A percentile compares a stretch with the other conserved stretches of the same genome.
Conservation (phyloP, 2,113 vertebrate species). For the Melanostigma gelatinosum region DNA sequence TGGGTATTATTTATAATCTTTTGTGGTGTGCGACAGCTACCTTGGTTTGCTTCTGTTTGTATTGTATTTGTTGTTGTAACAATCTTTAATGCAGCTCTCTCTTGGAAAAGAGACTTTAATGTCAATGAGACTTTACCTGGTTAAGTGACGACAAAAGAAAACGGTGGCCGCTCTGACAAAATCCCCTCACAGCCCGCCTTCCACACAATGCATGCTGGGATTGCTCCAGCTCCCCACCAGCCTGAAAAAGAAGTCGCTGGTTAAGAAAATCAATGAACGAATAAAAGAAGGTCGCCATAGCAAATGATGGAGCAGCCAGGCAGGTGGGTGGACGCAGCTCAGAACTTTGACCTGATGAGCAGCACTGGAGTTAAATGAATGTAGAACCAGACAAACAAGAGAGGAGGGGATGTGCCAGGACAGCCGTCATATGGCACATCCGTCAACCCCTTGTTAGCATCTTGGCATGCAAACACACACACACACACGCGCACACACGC, state of each 20-base stretch:
- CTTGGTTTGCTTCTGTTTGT: background rate
- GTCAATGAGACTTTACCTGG: background rate
- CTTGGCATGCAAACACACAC: conserved; percentile 46
- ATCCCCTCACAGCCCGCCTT: background rate
- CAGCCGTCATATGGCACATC: conserved; percentile 52
- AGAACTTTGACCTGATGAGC: conserved; percentile 48
- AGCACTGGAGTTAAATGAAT: conserved; percentile 24
- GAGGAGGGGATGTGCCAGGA: conserved; percentile 45
- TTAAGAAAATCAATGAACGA: conserved; percentile 48
- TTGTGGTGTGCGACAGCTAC: background rate
- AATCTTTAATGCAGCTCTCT: background rate
- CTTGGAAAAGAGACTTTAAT: background rate
- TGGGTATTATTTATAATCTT: background rate
- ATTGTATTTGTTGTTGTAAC: background rate
- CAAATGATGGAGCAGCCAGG: conserved; percentile 5
- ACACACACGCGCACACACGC: conserved; percentile 25
- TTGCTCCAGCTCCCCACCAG: background rate
- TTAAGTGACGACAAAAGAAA: background rate
- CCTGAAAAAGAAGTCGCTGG: background rate
- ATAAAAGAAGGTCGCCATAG: conserved; percentile 3
- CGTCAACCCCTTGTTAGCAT: conserved; percentile 81
- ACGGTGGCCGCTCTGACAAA: background rate
- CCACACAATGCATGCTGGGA: conserved; percentile 25
- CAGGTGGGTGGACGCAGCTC: conserved; percentile 23
- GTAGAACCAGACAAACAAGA: conserved; percentile 36